These are phyloP conservation scores for Neuroterus valhalla DNA, from an alignment of 1,140 invertebrate genomes.

Conservation along the genomic window DNA sequence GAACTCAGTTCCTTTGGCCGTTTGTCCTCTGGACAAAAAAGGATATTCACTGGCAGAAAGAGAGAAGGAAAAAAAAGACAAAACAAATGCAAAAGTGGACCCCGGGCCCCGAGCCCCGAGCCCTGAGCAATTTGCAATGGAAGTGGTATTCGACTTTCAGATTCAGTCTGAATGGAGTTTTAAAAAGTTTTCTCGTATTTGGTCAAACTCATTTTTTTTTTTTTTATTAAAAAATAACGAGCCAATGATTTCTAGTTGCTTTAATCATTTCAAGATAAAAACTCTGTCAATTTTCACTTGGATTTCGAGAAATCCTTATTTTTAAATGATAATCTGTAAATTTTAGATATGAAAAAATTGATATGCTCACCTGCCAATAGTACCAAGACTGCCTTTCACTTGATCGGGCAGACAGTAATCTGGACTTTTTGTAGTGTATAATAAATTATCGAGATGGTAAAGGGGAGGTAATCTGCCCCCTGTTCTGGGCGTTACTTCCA, in stretches of 20 bases:
- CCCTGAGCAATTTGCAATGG: not conserved
- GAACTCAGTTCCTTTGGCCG: conserved; percentile 10
- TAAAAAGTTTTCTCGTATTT: no score
- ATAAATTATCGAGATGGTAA: conserved; percentile 76
- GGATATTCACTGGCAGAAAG: not conserved
- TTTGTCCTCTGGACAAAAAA: conserved; percentile 10
- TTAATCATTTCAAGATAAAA: no score
- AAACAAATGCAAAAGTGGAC: not conserved
- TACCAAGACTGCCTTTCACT: conserved; percentile 79
- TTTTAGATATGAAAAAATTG: no score
- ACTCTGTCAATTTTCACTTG: no score
- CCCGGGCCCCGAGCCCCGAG: no score
- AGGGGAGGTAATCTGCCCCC: conserved; percentile 69
- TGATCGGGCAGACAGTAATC: conserved; percentile 81
- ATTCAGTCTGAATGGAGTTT: no score
- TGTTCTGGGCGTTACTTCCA: conserved; percentile 69
- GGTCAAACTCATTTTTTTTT: no score
- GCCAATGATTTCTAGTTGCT: no score
- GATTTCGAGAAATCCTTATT: no score
- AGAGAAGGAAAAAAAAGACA: not conserved
- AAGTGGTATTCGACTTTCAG: no score
- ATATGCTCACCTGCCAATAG: conserved; percentile 77
- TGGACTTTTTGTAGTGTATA: conserved; percentile 81
- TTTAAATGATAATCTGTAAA: no score
- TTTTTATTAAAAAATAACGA: no score